Conservation (phyloP, 2,888 invertebrate species). For the Artemia sinica region DNA sequence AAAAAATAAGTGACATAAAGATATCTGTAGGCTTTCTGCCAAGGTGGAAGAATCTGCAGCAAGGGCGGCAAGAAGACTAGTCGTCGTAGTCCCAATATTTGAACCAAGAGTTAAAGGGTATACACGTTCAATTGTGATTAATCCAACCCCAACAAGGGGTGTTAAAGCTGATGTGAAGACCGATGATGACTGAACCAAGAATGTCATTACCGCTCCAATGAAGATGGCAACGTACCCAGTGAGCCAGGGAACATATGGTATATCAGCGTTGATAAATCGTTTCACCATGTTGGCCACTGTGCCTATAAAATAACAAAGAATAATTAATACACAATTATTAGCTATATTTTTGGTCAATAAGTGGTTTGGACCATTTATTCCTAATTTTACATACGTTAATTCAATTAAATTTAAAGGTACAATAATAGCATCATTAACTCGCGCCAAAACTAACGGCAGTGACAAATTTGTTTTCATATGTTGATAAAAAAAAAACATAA, state of each 20-base stretch:
- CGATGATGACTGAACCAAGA: constrained; percentile 39
- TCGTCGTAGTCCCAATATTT: constrained; percentile 40
- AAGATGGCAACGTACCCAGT: constrained; percentile 39
- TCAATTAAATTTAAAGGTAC: too few species aligned
- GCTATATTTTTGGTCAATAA: too few species aligned
- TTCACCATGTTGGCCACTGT: constrained; percentile 33
- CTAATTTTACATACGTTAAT: too few species aligned
- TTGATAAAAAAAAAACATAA: too few species aligned
- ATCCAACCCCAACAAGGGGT: constrained; percentile 39
- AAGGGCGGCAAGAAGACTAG: constrained; percentile 37
- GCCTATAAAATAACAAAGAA: constrained; percentile 27
- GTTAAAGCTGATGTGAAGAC: constrained; percentile 42
- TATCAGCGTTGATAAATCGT: constrained; percentile 33
- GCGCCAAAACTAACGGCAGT: too few species aligned
- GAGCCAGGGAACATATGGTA: constrained; percentile 35
- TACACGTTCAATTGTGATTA: constrained; percentile 36
- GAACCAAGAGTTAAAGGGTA: constrained; percentile 40
- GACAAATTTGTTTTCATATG: too few species aligned
- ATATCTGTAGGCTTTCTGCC: constrained; percentile 32
- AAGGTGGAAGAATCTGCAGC: constrained; percentile 31
- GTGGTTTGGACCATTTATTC: too few species aligned
- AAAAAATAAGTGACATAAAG: constrained; percentile 40
- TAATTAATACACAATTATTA: constrained; percentile 7
- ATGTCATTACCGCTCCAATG: constrained; percentile 37
- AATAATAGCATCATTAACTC: too few species aligned